Evolutionary conservation across 2,113 vertebrate genomes (phyloP).

Genomic region (Pseudopipra pipra): DNA sequence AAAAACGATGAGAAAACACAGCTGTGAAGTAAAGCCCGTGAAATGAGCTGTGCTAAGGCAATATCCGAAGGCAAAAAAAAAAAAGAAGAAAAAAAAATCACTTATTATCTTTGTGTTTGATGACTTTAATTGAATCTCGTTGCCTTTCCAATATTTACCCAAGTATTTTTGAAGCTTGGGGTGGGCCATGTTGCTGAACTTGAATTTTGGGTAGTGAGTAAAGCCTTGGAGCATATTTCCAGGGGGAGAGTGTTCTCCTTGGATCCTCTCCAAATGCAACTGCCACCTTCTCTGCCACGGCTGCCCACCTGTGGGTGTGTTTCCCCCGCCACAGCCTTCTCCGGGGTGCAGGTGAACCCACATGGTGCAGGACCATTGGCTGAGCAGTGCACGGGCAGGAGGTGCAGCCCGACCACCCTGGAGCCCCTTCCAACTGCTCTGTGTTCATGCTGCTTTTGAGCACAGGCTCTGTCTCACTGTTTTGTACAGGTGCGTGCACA

Average conservation of each 20-base stretch:
- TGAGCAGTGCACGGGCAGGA: neutral
- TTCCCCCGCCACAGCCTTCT: neutral
- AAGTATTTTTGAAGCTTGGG: neutral
- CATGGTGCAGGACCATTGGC: accelerated
- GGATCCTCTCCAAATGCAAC: neutral
- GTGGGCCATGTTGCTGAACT: neutral
- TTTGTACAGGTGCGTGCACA: accelerated
- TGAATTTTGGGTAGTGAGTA: neutral
- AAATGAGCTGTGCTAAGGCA: neutral
- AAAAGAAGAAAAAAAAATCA: neutral
- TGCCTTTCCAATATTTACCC: neutral
- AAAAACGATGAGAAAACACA: neutral
- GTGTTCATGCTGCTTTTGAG: accelerated
- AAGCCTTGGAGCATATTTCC: neutral
- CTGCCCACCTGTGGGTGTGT: accelerated
- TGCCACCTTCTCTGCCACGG: accelerated
- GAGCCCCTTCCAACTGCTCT: neutral
- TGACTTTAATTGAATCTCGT: neutral
- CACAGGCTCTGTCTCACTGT: accelerated
- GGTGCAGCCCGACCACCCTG: neutral
- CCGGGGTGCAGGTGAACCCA: too few species aligned
- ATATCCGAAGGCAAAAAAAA: neutral
- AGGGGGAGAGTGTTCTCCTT: neutral
- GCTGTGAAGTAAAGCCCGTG: neutral
- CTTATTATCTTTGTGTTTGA: neutral